Conservation (phyloP, 2,113 vertebrate species). For the Uropsilus gracilis region DNA sequence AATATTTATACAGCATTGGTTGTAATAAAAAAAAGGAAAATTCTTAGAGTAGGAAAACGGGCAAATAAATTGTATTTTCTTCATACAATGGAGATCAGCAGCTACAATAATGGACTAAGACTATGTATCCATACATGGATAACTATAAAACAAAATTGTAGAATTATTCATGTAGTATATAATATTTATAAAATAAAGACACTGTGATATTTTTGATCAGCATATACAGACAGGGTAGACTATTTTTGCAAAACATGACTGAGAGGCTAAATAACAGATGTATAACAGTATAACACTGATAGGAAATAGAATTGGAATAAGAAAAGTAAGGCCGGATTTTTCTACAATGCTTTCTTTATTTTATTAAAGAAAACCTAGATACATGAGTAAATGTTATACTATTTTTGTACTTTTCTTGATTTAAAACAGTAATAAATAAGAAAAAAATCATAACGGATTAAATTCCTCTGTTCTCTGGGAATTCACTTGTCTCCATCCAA, state of each 20-base stretch:
- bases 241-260: not conserved
- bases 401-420: not conserved
- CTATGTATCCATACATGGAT: not conserved
- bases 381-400: not conserved
- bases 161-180: not conserved
- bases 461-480: not conserved
- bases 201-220: not conserved
- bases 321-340: not conserved
- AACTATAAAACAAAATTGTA: not conserved
- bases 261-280: not conserved
- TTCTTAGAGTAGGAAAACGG: not conserved
- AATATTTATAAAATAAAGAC: not conserved
- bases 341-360: not conserved
- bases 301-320: not conserved
- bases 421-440: conserved; percentile 20
- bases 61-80: not conserved
- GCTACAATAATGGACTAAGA: conserved; percentile 6
- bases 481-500: not conserved
- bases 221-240: not conserved
- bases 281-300: not conserved
- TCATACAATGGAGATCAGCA: not conserved
- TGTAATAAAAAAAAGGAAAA: conserved; percentile 6
- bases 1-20: not conserved
- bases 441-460: not conserved
- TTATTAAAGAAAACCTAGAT: conserved; percentile 23